Base-by-base conservation (phyloP, 2,888 invertebrate species). In the Ormyrus rosae region DNA sequence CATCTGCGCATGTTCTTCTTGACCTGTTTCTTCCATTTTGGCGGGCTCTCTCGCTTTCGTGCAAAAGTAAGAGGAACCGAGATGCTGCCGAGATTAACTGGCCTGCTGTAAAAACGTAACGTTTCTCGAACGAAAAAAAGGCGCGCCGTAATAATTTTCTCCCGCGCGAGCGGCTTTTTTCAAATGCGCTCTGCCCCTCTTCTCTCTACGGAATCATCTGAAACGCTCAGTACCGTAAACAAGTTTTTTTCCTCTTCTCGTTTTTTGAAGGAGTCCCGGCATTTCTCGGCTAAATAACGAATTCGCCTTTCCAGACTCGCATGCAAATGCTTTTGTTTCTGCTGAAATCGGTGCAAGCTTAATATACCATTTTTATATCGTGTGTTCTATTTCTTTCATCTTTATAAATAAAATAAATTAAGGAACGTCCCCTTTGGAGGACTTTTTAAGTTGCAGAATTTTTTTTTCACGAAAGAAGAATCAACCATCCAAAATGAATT, bases 21-120 rank as follows among this genome's bases (percentile, higher is more conserved):
- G 10, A 46, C 6, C 55, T 46, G 51, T 56, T 72, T 19, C 51
- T 79, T 75, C 51, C 50, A 46, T 53, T 65, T 75, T 5, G 46
- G 19, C n/a, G 58, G 13, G 61, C 46, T 8, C 48, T 0, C 53
- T 51, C 51, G 8, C 13, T 45, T 69, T 71, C 48, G 2, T 8
- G 10, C 10, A 51, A n/a, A 53, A 53, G 46, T 45, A 45, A 63
- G 53, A n/a, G n/a, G 71, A 34, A 34, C n/a, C 51, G 8, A 70
- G 65, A 74, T 71, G 67, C 68, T 72, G 68, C 61, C 78, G 60
- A 75, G 79, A 80, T 80, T 79, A 74, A 74, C 69, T 74, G 74
- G 58, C 74, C 19, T 53, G 68, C 48, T 75, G 69, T 60, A 64
- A 74, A 73, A 70, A 74, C 51, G 69, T 60, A 50, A 70, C 74